Evolutionary conservation across 2,797 vertebrate species (phyloP).

Genomic region (Presbytis comata): DNA sequence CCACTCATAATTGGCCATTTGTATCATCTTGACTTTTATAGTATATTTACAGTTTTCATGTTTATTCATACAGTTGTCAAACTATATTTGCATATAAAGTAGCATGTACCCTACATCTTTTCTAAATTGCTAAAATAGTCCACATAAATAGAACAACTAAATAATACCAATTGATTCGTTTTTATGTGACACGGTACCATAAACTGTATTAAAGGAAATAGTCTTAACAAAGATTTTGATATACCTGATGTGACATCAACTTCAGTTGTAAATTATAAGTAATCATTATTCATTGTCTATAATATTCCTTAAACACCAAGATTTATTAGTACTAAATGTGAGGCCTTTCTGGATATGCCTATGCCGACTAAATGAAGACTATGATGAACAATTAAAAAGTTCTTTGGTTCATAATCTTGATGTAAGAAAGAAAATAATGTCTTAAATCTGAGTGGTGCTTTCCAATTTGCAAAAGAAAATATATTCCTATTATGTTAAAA

Average conservation of each 20-base stretch:
- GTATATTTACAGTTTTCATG: background rate
- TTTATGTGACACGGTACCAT: background rate
- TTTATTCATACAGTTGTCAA: background rate
- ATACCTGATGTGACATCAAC: background rate
- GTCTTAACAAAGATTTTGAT: background rate
- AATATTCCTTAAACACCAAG: background rate
- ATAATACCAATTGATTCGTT: background rate
- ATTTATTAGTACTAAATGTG: background rate
- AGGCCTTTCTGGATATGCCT: background rate
- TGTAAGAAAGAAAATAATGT: background rate
- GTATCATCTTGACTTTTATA: background rate
- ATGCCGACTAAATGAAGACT: background rate
- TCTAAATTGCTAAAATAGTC: background rate
- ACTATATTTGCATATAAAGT: slow-evolving; percentile 4
- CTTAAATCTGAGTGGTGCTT: background rate
- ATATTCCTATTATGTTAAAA: background rate
- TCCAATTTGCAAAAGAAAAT: background rate
- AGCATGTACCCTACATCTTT: background rate
- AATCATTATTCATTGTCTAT: background rate
- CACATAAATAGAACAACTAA: slow-evolving; percentile 3
- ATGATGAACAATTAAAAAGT: background rate
- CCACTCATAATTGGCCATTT: background rate
- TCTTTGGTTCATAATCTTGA: background rate
- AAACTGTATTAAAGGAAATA: background rate
- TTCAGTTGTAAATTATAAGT: background rate